These are phyloP conservation scores for Grantiella picta DNA, from an alignment of 2,113 vertebrate species.

Conservation along the genomic window DNA sequence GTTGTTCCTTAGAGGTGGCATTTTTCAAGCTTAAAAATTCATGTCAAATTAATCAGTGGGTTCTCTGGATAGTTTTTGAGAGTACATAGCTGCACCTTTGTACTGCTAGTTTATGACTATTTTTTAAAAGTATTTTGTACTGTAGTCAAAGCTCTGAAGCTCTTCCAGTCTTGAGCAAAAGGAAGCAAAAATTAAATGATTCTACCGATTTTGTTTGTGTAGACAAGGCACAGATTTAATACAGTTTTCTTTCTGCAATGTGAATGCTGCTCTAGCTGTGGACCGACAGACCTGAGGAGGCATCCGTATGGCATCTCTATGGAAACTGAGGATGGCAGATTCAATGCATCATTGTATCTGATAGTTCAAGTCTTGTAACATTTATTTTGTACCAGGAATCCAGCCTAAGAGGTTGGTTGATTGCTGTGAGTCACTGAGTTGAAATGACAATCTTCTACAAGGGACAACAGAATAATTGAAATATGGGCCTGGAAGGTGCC, in stretches of 20 bases:
- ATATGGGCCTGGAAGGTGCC: neutral
- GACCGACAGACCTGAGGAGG: neutral
- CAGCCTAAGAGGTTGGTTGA: neutral
- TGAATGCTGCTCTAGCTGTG: neutral
- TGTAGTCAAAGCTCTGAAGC: neutral
- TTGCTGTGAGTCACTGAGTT: neutral
- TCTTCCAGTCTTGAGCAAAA: neutral
- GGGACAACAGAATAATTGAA: neutral
- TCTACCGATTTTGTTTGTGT: neutral
- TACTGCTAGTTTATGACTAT: neutral
- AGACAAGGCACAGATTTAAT: neutral
- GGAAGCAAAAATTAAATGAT: neutral
- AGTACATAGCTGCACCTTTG: neutral
- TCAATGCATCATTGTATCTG: constrained; percentile 14
- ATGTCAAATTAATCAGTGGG: neutral
- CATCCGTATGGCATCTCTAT: constrained; percentile 29
- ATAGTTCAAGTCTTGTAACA: neutral
- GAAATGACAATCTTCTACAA: neutral
- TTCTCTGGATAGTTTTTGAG: neutral
- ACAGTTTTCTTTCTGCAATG: neutral
- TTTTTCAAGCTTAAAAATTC: neutral
- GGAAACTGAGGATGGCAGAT: constrained; percentile 25
- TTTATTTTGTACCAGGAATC: constrained; percentile 15
- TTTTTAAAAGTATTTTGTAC: neutral
- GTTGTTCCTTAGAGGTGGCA: neutral